Base-by-base conservation (phyloP, 2,797 vertebrate genomes). In the Euthynnus affinis region DNA sequence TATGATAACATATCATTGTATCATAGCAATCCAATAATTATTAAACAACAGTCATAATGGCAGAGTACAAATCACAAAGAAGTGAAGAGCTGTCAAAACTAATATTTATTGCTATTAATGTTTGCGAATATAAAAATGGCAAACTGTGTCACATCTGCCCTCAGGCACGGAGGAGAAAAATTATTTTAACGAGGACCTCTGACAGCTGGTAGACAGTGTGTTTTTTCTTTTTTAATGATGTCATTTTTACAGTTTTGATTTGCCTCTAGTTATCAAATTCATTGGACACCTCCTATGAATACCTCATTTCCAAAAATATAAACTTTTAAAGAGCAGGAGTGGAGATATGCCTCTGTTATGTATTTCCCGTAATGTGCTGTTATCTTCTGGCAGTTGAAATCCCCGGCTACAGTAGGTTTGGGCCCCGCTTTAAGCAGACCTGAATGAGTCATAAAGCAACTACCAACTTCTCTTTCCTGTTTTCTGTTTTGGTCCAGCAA, bases 181-280 rank as follows among this genome's bases (percentile, higher is more conserved):
- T 48, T 15, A 86, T 86, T 91, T 89, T 84, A 84, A 82, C 67
- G 74, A 89, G 83, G 64, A 88, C 71, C 76, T 89, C 82, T 77
- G 88, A 87, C 80, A 87, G 87, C 56, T 76, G 60, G 27, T 60
- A 27, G 49, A 53, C 44, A 1, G 34, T 51, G 17, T 46, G 67
- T 71, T 48, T 59, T 70, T 71, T 76, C 74, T 62, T 78, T 69
- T 53, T 29, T 53, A 83, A 84, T 81, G 25, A 78, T 89, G 81
- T 76, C 58, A 85, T 87, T 87, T 81, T 80, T 18, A 81, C 64
- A 70, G 60, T 87, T 83, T 83, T 70, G 56, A 61, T 82, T 83
- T 75, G 80, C 78, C 67, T 78, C 13, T 29, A 91, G 81, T 83
- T 70, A 82, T 85, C 67, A 78, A 59, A 79, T 60, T 55, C 70